Conservation (phyloP, 2,888 invertebrate species). For the Cataglyphis cursor region DNA sequence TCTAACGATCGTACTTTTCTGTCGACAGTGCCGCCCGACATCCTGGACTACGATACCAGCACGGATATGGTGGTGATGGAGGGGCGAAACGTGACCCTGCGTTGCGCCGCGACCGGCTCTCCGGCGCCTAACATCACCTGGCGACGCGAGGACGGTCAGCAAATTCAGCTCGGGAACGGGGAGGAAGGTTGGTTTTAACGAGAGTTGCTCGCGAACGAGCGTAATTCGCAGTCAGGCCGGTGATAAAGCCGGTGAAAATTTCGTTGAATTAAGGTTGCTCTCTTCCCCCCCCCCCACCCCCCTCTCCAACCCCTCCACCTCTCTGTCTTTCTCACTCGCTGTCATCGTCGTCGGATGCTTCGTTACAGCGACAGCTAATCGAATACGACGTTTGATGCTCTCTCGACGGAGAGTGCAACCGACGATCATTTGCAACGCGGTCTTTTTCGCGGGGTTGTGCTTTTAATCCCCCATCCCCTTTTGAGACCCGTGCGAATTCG, state of each 20-base stretch:
- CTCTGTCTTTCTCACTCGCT: too few species aligned
- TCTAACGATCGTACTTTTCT: slow-evolving; percentile 26
- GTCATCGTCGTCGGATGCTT: neutral
- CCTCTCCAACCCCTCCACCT: neutral
- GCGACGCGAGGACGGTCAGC: slow-evolving; percentile 93
- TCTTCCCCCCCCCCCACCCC: neutral
- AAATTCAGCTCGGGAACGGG: slow-evolving; percentile 91
- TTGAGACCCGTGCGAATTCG: neutral
- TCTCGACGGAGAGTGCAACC: slow-evolving; percentile 28
- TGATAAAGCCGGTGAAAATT: slow-evolving; percentile 45
- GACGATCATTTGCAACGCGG: slow-evolving; percentile 31
- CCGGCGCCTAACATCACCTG: slow-evolving; percentile 93
- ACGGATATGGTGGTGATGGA: slow-evolving; percentile 95
- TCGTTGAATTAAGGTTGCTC: slow-evolving; percentile 44
- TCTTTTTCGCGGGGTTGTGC: slow-evolving; percentile 36
- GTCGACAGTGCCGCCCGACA: slow-evolving; percentile 93
- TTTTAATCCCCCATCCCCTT: slow-evolving; percentile 21
- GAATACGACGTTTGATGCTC: slow-evolving; percentile 43
- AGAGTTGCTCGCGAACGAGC: slow-evolving; percentile 46
- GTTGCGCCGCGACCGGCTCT: slow-evolving; percentile 96
- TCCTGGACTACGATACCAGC: slow-evolving; percentile 94
- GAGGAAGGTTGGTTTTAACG: slow-evolving; percentile 89
- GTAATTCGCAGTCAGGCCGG: slow-evolving; percentile 35
- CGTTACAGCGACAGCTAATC: slow-evolving; percentile 39
- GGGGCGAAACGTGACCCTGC: slow-evolving; percentile 94